These are phyloP conservation scores for Rhinopomastus cyanomelas DNA, from an alignment of 2,113 vertebrate genomes.

Conservation along the genomic window DNA sequence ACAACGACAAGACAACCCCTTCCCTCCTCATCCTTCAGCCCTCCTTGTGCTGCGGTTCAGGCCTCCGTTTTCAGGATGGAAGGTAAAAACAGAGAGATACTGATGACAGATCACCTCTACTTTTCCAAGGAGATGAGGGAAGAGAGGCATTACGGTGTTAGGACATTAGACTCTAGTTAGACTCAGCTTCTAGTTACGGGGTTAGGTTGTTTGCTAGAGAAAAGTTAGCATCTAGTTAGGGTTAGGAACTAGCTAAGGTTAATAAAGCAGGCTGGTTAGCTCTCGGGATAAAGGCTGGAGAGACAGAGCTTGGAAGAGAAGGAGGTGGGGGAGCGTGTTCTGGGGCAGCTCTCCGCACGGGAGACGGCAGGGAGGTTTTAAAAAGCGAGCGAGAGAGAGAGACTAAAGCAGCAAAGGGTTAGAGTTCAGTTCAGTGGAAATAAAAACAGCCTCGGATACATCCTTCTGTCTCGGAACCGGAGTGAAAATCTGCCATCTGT, in stretches of 20 bases:
- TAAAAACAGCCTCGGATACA: constrained; percentile 57
- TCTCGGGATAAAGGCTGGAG: constrained; percentile 44
- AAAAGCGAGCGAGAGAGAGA: constrained; percentile 41
- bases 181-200: constrained; percentile 62
- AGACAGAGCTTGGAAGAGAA: constrained; percentile 6
- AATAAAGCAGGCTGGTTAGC: constrained; percentile 80
- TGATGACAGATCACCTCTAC: not conserved
- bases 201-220: constrained; percentile 70
- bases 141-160: constrained; percentile 45
- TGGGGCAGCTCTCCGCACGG: constrained; percentile 29
- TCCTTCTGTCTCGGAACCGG: constrained; percentile 56
- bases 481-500: constrained; percentile 76
- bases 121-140: constrained; percentile 23
- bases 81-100: constrained; percentile 30
- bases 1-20: not conserved
- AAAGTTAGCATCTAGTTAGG: constrained; percentile 77
- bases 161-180: constrained; percentile 75
- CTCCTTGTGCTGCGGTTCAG: not conserved
- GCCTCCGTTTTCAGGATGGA: constrained; percentile 66
- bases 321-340: not conserved
- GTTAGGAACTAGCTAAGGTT: constrained; percentile 71
- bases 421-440: constrained; percentile 47
- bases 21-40: constrained; percentile 5
- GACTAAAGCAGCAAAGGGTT: constrained; percentile 51
- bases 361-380: constrained; percentile 21